A percentile compares a stretch with the other conserved stretches of the same genome.
These are phyloP conservation scores for Macrosiphum euphorbiae DNA, from an alignment of 2,888 invertebrate species.

Conservation along the genomic window DNA sequence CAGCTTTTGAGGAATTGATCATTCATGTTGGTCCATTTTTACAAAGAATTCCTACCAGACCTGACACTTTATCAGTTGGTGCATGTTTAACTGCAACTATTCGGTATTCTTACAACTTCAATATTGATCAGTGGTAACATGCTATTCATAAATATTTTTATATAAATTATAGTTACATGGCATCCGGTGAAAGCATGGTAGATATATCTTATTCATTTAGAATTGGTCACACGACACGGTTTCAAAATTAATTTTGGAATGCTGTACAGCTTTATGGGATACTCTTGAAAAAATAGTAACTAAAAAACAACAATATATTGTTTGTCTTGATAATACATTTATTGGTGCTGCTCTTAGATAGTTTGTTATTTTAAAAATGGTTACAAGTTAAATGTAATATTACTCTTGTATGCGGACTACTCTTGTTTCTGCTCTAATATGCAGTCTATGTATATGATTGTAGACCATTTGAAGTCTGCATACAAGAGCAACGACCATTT, in stretches of 20 bases:
- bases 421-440: no score
- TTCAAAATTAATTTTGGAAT: not conserved
- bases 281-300: not conserved
- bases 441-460: no score
- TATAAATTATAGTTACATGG: not conserved
- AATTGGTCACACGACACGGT: not conserved
- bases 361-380: not conserved
- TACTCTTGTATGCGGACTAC: not conserved
- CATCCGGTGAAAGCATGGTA: not conserved
- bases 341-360: not conserved
- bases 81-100: not conserved
- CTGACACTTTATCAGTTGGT: not conserved
- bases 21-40: not conserved
- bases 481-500: no score
- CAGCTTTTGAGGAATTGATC: not conserved
- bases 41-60: not conserved
- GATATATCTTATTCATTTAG: not conserved
- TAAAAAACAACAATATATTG: not conserved
- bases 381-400: not conserved
- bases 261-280: constrained; percentile 1
- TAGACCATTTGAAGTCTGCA: no score
- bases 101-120: not conserved
- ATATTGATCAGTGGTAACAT: not conserved
- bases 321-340: not conserved
- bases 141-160: not conserved